A percentile compares a stretch with the other conserved stretches of the same genome.
Evolutionary conservation across 2,888 invertebrate genomes (phyloP).

Genomic region (Sepiola atlantica): DNA sequence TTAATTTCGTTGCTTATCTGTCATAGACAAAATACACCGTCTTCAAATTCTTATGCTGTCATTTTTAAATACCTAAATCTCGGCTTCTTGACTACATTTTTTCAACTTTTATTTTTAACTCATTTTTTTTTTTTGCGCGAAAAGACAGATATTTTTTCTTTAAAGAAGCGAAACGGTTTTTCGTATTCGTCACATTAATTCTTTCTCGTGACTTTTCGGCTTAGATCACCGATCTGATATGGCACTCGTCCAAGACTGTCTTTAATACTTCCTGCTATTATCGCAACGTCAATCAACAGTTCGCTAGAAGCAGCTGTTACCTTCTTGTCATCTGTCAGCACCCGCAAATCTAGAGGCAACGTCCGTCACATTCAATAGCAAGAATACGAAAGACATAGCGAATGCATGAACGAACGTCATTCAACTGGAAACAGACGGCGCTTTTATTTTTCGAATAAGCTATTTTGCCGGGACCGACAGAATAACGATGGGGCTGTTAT

Average conservation of each 20-base stretch:
- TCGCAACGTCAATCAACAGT: background rate
- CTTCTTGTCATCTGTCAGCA: background rate
- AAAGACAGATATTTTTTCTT: background rate
- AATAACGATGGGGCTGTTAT: too few species aligned
- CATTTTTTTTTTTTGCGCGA: background rate
- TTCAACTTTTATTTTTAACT: background rate
- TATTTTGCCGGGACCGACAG: too few species aligned
- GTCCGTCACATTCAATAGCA: background rate
- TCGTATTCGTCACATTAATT: background rate
- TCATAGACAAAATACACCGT: background rate
- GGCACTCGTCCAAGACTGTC: background rate
- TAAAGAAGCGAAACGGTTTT: background rate
- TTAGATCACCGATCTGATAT: background rate
- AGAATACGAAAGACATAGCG: too few species aligned
- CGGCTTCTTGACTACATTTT: background rate
- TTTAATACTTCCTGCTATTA: background rate
- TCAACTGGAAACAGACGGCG: too few species aligned
- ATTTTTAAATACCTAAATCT: background rate
- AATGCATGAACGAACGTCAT: too few species aligned
- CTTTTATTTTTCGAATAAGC: too few species aligned
- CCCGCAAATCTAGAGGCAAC: background rate
- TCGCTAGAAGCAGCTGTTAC: background rate
- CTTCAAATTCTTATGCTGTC: background rate
- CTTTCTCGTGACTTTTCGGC: background rate
- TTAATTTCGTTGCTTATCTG: background rate